Evolutionary conservation across 2,797 vertebrate species (phyloP).

Genomic region (Nannoperca australis): DNA sequence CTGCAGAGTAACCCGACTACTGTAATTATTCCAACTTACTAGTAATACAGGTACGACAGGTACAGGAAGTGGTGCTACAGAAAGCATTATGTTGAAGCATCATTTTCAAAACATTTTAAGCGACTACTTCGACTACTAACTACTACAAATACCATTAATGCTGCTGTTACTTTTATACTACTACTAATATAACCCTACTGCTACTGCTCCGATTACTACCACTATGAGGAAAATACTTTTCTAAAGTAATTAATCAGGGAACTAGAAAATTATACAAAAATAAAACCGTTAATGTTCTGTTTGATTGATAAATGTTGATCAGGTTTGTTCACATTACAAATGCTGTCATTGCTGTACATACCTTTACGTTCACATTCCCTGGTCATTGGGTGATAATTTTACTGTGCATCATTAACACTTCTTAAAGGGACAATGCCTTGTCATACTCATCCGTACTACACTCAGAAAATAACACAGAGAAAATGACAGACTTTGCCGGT

Average conservation of each 20-base stretch:
- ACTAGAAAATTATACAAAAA: not conserved
- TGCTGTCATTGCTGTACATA: not conserved
- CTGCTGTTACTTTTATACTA: not conserved
- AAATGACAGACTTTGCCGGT: not conserved
- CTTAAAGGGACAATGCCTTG: not conserved
- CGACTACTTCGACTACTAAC: not conserved
- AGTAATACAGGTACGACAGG: constrained; percentile 24
- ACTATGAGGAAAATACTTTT: not conserved
- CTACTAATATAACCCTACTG: not conserved
- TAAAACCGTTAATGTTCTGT: not conserved
- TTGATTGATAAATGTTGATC: not conserved
- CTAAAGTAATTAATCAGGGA: not conserved
- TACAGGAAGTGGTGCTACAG: constrained; percentile 11
- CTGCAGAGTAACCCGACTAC: not conserved
- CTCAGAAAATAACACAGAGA: not conserved
- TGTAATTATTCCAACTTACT: not conserved
- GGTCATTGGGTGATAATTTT: not conserved
- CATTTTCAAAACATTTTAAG: not conserved
- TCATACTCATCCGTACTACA: not conserved
- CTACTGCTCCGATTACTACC: not conserved
- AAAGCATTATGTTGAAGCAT: constrained; percentile 8
- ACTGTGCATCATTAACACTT: not conserved
- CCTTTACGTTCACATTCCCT: no score
- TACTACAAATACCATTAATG: not conserved
- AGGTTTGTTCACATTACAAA: not conserved